Evolutionary conservation across 1,140 invertebrate genomes (phyloP).

Genomic region (Cardiocondyla obscurior): DNA sequence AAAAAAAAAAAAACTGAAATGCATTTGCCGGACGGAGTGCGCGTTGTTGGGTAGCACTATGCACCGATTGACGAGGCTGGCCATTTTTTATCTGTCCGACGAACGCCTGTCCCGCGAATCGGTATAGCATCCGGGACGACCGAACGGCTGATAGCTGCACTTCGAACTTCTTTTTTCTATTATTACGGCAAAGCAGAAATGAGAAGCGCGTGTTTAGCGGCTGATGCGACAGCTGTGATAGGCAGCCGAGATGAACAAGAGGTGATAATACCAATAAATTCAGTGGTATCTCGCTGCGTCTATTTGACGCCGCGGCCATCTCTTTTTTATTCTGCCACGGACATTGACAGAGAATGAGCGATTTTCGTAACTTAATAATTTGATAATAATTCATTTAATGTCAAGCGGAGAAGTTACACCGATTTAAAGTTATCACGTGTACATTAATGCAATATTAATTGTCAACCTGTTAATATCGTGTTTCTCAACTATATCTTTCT

Average conservation of each 20-base stretch:
- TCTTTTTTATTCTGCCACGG: neutral
- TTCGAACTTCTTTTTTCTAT: slow-evolving; percentile 30
- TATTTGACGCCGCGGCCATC: neutral
- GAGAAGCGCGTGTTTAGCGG: slow-evolving; percentile 39
- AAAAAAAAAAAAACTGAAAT: too few species aligned
- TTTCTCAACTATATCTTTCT: neutral
- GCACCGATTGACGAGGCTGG: slow-evolving; percentile 5
- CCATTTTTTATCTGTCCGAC: slow-evolving; percentile 14
- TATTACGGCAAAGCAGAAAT: slow-evolving; percentile 20
- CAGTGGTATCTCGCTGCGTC: slow-evolving; percentile 7
- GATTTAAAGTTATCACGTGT: neutral
- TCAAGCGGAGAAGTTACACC: neutral
- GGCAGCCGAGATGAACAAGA: slow-evolving; percentile 47
- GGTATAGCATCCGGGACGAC: neutral
- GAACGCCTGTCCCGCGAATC: too few species aligned
- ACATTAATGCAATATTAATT: neutral
- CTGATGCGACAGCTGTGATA: slow-evolving; percentile 49
- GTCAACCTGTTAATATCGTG: neutral
- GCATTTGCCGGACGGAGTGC: slow-evolving; percentile 1
- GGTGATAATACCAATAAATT: slow-evolving; percentile 51
- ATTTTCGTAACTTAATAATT: slow-evolving; percentile 24
- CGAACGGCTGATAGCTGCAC: slow-evolving; percentile 16
- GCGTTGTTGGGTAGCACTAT: neutral
- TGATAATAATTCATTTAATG: neutral
- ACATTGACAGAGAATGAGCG: neutral